Evolutionary conservation across 2,888 invertebrate species (phyloP).

Genomic region (Leucophora obtusa): DNA sequence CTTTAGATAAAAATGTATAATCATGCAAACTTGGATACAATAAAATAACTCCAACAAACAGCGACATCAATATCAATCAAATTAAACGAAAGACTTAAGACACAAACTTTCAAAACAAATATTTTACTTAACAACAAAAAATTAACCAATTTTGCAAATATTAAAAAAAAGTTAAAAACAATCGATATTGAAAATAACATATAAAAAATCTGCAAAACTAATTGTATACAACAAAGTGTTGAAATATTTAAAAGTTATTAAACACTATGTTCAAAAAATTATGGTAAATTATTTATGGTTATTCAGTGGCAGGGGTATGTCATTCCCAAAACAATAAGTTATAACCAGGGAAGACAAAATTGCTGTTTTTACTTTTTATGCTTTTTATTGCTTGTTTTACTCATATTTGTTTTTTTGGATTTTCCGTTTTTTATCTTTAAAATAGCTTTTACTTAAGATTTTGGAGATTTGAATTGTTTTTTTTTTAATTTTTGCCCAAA

Average conservation of each 20-base stretch:
- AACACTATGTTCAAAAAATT: too few species aligned
- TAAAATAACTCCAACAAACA: background rate
- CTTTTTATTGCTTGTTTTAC: too few species aligned
- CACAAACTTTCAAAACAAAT: conserved; percentile 69
- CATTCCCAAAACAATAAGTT: too few species aligned
- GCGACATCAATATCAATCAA: conserved; percentile 40
- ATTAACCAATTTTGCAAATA: conserved; percentile 6
- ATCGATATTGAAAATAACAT: conserved; percentile 8
- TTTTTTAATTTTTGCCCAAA: too few species aligned
- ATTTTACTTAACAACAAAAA: conserved; percentile 32
- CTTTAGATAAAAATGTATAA: background rate
- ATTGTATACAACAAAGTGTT: conserved; percentile 33
- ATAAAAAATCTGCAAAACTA: conserved; percentile 42
- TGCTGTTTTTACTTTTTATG: too few species aligned
- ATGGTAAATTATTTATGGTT: too few species aligned
- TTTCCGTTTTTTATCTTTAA: too few species aligned
- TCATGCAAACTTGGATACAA: background rate
- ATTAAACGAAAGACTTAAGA: conserved; percentile 73
- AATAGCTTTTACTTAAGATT: too few species aligned
- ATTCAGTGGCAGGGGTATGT: too few species aligned
- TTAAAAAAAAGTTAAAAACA: background rate
- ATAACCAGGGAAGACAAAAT: too few species aligned
- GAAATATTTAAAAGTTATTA: background rate
- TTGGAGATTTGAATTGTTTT: too few species aligned
- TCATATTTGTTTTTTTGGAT: too few species aligned